phyloP scores from a whole-genome alignment of 1,140 invertebrate species.

The Aphidius gifuensis region DNA sequence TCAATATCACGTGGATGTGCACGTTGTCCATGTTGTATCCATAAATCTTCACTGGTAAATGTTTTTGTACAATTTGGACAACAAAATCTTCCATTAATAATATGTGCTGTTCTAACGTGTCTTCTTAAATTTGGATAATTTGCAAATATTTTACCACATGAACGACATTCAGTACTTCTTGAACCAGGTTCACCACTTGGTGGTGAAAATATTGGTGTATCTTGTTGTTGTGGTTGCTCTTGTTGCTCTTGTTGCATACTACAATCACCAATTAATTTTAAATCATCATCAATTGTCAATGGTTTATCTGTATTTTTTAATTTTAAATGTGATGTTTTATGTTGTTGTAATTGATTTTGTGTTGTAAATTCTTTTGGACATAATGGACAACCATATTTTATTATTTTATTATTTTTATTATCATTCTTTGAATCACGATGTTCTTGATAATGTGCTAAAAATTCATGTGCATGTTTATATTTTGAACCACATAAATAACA shows the following conservation, averaged over 20 bases:
- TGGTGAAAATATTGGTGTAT: conserved; percentile 8
- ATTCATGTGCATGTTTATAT: conserved; percentile 36
- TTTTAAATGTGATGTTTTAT: conserved; percentile 65
- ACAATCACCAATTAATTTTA: conserved; percentile 30
- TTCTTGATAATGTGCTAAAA: conserved; percentile 37
- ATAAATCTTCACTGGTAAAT: conserved; percentile 39
- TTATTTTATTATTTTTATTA: conserved; percentile 32
- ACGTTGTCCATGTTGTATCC: conserved; percentile 26
- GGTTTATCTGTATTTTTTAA: conserved; percentile 55
- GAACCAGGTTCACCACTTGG: conserved; percentile 33
- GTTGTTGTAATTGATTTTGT: conserved; percentile 60
- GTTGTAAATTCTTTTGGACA: conserved; percentile 63
- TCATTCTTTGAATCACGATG: conserved; percentile 33
- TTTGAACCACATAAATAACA: conserved; percentile 36
- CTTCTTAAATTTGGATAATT: conserved; percentile 48
- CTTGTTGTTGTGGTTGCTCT: background rate
- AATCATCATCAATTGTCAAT: conserved; percentile 14
- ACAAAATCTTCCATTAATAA: conserved; percentile 46
- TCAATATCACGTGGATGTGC: conserved; percentile 23
- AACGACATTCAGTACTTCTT: conserved; percentile 54
- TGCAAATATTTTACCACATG: conserved; percentile 60
- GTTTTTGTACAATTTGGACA: conserved; percentile 49
- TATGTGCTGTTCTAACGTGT: conserved; percentile 59
- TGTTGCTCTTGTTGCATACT: background rate
- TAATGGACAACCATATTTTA: conserved; percentile 58